phyloP scores from a whole-genome alignment of 1,140 invertebrate species.

The Coelopa frigida region DNA sequence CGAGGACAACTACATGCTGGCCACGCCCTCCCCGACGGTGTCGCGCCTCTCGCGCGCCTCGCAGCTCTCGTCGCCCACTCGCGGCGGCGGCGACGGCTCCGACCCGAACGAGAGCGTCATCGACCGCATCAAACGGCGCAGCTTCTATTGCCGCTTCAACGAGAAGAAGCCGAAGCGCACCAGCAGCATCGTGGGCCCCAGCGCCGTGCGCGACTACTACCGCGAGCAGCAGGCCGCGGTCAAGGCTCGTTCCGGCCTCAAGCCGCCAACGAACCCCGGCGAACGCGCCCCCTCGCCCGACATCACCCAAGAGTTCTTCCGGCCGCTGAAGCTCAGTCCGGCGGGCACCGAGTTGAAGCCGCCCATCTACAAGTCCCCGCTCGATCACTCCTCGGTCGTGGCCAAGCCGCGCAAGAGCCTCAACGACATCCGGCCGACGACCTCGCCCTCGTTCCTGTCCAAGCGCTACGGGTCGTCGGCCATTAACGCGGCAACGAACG shows the following conservation, averaged over 20 bases:
- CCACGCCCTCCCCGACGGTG: constrained; percentile 40
- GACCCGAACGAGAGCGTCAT: constrained; percentile 62
- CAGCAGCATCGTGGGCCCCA: constrained; percentile 52
- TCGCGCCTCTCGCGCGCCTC: constrained; percentile 50
- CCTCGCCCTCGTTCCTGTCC: constrained; percentile 34
- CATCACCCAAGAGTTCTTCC: constrained; percentile 38
- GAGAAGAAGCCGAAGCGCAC: constrained; percentile 62
- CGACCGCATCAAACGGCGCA: constrained; percentile 78
- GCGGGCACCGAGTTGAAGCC: constrained; percentile 40
- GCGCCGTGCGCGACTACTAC: constrained; percentile 40
- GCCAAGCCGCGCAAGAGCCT: constrained; percentile 37
- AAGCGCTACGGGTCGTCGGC: constrained; percentile 22
- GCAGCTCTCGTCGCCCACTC: constrained; percentile 33
- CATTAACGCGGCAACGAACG: neutral
- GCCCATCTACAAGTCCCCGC: constrained; percentile 31
- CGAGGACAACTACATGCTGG: constrained; percentile 45
- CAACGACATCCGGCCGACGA: constrained; percentile 34
- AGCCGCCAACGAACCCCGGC: constrained; percentile 25
- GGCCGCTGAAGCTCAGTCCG: constrained; percentile 36
- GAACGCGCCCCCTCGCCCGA: constrained; percentile 32
- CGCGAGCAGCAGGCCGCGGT: constrained; percentile 34
- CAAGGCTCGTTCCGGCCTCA: constrained; percentile 16
- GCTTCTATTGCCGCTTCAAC: constrained; percentile 82
- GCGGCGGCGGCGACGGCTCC: constrained; percentile 39
- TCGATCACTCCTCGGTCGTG: constrained; percentile 23